A percentile compares a stretch with the other conserved stretches of the same genome.
phyloP scores from a whole-genome alignment of 2,797 vertebrate genomes.

The Staurois parvus region DNA sequence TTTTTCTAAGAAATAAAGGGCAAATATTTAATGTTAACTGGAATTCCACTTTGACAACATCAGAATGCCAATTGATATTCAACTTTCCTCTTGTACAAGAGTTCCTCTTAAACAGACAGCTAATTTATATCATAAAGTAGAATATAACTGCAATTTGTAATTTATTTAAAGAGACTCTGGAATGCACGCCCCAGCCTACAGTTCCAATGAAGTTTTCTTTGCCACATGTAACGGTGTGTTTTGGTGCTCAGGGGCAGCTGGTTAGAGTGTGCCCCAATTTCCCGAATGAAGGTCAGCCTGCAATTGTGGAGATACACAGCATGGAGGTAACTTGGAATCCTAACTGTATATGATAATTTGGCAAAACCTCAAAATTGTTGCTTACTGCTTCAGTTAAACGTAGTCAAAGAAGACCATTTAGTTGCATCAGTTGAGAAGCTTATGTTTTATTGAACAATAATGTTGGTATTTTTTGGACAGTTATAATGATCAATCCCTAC shows the following conservation, averaged over 20 bases:
- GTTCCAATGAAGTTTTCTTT: constrained; percentile 81
- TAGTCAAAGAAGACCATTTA: not conserved
- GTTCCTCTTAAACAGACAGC: too few species aligned
- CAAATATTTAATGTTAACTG: too few species aligned
- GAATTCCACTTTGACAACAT: too few species aligned
- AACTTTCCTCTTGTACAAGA: too few species aligned
- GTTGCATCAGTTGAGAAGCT: too few species aligned
- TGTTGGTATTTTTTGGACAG: too few species aligned
- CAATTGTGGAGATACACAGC: constrained; percentile 84
- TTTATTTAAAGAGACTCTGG: constrained; percentile 61
- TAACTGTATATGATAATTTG: not conserved
- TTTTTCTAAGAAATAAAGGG: too few species aligned
- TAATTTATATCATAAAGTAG: too few species aligned
- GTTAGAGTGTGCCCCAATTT: constrained; percentile 75
- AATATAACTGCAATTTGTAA: not conserved
- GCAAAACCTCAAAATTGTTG: not conserved
- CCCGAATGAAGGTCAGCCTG: constrained; percentile 75
- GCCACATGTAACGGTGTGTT: constrained; percentile 80
- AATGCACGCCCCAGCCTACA: constrained; percentile 26
- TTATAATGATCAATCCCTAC: too few species aligned
- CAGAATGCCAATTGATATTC: too few species aligned
- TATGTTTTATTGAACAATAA: too few species aligned
- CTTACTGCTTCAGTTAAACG: not conserved
- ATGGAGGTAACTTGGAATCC: constrained; percentile 79
- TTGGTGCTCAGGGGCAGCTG: constrained; percentile 87